These are phyloP conservation scores for Hirtodrosophila histrioides DNA, from an alignment of 2,888 invertebrate species.

Conservation along the genomic window DNA sequence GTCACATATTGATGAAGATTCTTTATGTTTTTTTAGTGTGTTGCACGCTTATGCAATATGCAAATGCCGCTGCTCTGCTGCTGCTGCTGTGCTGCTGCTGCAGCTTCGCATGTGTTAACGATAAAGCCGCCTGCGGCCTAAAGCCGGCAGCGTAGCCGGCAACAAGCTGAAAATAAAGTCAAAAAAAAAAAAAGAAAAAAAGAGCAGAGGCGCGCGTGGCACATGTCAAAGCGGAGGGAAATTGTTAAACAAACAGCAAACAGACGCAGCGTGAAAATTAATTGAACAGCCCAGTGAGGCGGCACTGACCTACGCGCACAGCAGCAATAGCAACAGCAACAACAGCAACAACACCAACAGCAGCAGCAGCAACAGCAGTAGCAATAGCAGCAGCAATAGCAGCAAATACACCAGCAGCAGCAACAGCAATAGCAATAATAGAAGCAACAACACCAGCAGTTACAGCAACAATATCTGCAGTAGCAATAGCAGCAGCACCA, in stretches of 20 bases:
- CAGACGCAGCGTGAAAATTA: constrained; percentile 64
- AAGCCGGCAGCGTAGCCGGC: constrained; percentile 28
- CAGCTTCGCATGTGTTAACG: constrained; percentile 53
- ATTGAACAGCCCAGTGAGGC: constrained; percentile 62
- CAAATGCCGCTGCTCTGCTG: neutral
- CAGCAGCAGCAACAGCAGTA: constrained; percentile 26
- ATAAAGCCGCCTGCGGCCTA: constrained; percentile 50
- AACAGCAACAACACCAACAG: constrained; percentile 8
- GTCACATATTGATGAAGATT: no score
- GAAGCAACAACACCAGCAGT: constrained; percentile 40
- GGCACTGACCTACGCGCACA: constrained; percentile 75
- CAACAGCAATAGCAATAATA: constrained; percentile 42
- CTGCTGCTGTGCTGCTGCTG: constrained; percentile 24
- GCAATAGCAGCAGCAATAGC: constrained; percentile 14
- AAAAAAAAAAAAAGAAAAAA: neutral
- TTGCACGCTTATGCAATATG: neutral
- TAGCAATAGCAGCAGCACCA: constrained; percentile 28
- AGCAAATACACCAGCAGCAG: constrained; percentile 24
- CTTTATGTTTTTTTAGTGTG: no score
- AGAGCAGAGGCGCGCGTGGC: constrained; percentile 39
- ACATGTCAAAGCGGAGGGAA: constrained; percentile 52
- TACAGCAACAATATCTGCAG: constrained; percentile 42
- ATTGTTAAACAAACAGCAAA: constrained; percentile 64
- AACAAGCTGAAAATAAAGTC: constrained; percentile 22
- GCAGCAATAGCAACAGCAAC: constrained; percentile 35